Evolutionary conservation across 2,888 invertebrate species (phyloP), one percentile per base, ranked within the genome.

Genomic region (Resseliella maxima): DNA sequence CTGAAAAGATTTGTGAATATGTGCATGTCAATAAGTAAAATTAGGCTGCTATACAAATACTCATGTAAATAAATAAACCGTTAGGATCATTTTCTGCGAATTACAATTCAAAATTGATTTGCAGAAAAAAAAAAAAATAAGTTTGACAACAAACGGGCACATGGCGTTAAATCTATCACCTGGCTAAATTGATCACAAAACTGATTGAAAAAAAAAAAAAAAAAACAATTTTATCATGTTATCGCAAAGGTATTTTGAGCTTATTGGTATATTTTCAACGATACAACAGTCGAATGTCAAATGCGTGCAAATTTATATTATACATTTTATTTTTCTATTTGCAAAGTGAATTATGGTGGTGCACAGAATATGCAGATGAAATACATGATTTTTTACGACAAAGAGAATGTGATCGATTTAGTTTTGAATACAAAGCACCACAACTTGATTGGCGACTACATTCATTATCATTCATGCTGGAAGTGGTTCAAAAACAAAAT

Each of bases 381-480:
- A 90, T 91, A 86, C 89, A 89, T 36, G 41, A 88, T 21, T 89
- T 89, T 3, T 88, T 91, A 86, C 89, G 88, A 35, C 89, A 90
- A 85, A 89, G 89, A 0, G 91, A 91, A 88, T 87, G 88, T 46
- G 89, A 88, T 0, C 89, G 91, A 0, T 88, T 88, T 1, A 88
- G 87, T 1, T 85, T 90, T 3, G 87, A 86, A 35, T 90, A 88
- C 41, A 88, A 88, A 46, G 90, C 90, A 1, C 88, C 88, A 0
- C 90, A 91, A 87, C 24, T 88, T 12, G 87, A 88, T 0, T 89
- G 88, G 41, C 88, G 91, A 0, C 87, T 88, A 0, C 87, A 87
- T 3, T 87, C 90, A 35, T 46, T 91, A 12, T 87, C 89, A 5
- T 87, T 90, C 0, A 88, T 90, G 36, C 89, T 89, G 24, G 86